These are phyloP conservation scores for Lacanobia oleracea DNA, from an alignment of 2,888 invertebrate species.

Conservation along the genomic window DNA sequence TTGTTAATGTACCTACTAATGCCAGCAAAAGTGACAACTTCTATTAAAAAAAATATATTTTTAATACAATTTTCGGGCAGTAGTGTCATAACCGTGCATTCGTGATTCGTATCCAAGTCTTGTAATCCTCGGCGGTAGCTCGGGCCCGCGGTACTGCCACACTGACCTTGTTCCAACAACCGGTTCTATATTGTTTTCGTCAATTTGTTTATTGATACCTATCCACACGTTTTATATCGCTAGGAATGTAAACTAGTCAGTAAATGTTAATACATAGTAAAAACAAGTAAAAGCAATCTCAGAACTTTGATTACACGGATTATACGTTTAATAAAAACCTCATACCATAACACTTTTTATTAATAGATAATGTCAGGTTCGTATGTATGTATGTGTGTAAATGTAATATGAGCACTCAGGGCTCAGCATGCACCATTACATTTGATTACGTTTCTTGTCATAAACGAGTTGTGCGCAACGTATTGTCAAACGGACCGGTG, in stretches of 20 bases:
- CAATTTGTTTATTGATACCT: slow-evolving; percentile 15
- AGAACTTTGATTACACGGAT: slow-evolving; percentile 1
- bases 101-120: slow-evolving; percentile 6
- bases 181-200: slow-evolving; percentile 54
- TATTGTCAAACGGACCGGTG: slow-evolving; percentile 7
- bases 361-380: neutral
- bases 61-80: no score
- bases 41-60: neutral
- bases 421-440: neutral
- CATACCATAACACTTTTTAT: neutral
- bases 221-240: neutral
- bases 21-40: neutral
- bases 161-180: slow-evolving; percentile 45
- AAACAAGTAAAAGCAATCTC: neutral
- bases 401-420: slow-evolving; percentile 1
- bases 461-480: neutral
- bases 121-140: neutral
- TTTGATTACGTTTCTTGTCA: neutral
- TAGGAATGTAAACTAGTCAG: neutral
- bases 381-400: neutral
- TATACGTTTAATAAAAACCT: neutral
- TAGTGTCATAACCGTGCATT: neutral
- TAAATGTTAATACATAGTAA: neutral
- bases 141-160: neutral
- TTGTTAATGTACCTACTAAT: neutral